Evolutionary conservation across 2,113 vertebrate genomes (phyloP).

Genomic region (Hiodon tergisus): DNA sequence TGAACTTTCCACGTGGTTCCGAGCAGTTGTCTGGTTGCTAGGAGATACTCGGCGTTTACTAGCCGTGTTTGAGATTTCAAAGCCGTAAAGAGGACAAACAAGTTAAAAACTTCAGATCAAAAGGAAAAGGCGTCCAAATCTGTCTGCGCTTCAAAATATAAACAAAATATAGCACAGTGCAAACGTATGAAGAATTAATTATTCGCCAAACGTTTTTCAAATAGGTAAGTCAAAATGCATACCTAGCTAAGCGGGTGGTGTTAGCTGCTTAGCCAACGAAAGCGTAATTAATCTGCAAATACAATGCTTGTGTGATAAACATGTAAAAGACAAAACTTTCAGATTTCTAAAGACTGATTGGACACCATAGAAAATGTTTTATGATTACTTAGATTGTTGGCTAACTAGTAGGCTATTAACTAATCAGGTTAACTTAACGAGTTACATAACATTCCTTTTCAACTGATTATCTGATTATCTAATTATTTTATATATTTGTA

Average conservation of each 20-base stretch:
- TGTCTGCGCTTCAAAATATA: conserved; percentile 11
- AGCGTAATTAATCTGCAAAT: no score
- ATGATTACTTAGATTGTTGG: no score
- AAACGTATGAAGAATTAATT: conserved; percentile 8
- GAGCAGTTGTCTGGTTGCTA: conserved; percentile 36
- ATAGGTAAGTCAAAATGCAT: conserved; percentile 8
- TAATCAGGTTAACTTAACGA: no score
- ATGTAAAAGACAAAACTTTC: no score
- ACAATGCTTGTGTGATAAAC: no score
- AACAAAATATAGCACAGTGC: conserved; percentile 7
- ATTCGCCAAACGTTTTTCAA: not conserved
- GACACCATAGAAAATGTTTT: no score
- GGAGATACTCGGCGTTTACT: conserved; percentile 25
- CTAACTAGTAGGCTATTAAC: no score
- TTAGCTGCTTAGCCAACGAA: not conserved
- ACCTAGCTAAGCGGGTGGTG: not conserved
- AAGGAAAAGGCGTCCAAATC: conserved; percentile 8
- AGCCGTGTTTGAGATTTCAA: not conserved
- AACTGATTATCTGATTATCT: no score
- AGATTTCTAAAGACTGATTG: no score
- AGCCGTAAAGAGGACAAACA: conserved; percentile 17
- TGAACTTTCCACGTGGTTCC: conserved; percentile 13
- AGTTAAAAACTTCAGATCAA: conserved; percentile 9
- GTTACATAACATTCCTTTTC: no score
- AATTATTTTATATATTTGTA: no score